These are phyloP conservation scores for Lacerta bilineata DNA, from an alignment of 2,797 vertebrate species.

Conservation along the genomic window DNA sequence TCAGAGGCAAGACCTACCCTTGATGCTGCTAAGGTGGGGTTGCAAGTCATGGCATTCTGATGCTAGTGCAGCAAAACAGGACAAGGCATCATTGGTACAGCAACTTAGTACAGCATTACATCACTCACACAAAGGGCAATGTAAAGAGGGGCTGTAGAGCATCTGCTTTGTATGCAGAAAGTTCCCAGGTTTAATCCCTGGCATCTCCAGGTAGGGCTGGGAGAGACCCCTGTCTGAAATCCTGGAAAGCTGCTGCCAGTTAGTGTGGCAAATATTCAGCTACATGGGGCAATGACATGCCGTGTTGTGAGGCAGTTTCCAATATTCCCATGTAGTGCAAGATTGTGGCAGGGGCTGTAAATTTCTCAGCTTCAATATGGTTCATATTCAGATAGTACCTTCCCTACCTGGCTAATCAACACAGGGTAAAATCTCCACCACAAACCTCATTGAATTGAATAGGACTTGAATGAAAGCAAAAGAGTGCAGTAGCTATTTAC, in stretches of 20 bases:
- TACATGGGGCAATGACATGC: too few species aligned
- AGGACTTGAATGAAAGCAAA: not conserved
- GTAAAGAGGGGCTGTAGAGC: too few species aligned
- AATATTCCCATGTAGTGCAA: too few species aligned
- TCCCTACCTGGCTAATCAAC: not conserved
- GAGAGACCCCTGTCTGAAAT: too few species aligned
- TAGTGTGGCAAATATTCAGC: too few species aligned
- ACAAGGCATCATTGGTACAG: not conserved
- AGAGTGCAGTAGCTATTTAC: not conserved
- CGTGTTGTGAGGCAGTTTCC: too few species aligned
- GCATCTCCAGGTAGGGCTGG: too few species aligned
- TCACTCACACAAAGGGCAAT: not conserved
- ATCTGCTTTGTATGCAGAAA: too few species aligned
- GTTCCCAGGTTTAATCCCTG: too few species aligned
- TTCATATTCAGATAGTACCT: not conserved
- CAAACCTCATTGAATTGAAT: not conserved
- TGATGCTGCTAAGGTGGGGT: not conserved
- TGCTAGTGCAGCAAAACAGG: not conserved
- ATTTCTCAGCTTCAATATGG: not conserved
- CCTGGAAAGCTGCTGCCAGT: too few species aligned
- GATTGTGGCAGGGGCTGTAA: not conserved
- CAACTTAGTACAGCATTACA: not conserved
- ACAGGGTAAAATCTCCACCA: not conserved
- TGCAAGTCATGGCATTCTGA: not conserved
- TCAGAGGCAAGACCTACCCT: constrained; percentile 52